These are phyloP conservation scores for Addax nasomaculatus DNA, from an alignment of 2,113 vertebrate species.

Conservation along the genomic window DNA sequence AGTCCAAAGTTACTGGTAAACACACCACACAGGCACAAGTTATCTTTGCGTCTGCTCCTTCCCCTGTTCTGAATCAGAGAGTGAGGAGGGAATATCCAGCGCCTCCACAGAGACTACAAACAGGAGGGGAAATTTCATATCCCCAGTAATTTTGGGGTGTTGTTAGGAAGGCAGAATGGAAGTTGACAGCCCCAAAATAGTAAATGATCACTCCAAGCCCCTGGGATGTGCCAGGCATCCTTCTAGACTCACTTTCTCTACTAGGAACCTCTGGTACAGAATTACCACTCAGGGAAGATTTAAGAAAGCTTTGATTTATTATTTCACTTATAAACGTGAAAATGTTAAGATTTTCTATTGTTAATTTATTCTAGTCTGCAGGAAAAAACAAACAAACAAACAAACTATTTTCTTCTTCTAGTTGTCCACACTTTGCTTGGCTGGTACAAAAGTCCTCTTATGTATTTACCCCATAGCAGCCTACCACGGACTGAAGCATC, in stretches of 20 bases:
- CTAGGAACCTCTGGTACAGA: neutral
- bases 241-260: neutral
- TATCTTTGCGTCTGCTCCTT: neutral
- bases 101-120: neutral
- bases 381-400: neutral
- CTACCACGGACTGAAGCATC: neutral
- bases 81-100: neutral
- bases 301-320: neutral
- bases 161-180: neutral
- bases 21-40: neutral
- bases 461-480: neutral
- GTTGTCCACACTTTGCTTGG: neutral
- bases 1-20: neutral
- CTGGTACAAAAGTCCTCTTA: neutral
- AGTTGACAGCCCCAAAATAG: neutral
- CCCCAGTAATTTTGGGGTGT: neutral
- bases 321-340: neutral
- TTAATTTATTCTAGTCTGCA: neutral
- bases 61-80: neutral
- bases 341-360: neutral
- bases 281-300: neutral
- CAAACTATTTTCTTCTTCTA: neutral
- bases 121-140: neutral
- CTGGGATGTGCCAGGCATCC: neutral
- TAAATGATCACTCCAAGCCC: rapidly evolving